A percentile compares a stretch with the other conserved stretches of the same genome.
phyloP scores from a whole-genome alignment of 1,140 invertebrate genomes.

The Cyclina sinensis region DNA sequence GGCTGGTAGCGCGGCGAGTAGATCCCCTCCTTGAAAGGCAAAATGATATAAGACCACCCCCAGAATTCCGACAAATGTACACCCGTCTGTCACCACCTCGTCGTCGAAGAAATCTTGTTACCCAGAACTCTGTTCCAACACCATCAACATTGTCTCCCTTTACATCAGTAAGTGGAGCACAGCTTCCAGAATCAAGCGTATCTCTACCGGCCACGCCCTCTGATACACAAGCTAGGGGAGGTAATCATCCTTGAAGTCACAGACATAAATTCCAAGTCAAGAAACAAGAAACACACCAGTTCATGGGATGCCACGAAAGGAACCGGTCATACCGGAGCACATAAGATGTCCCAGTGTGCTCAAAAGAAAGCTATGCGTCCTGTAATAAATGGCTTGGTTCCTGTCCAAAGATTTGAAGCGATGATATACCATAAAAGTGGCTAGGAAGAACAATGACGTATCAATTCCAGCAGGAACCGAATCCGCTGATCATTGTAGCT shows the following conservation, averaged over 20 bases:
- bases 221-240: not conserved
- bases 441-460: too few relatives aligned
- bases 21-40: conserved; percentile 39
- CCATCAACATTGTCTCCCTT: conserved; percentile 49
- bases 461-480: too few relatives aligned
- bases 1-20: conserved; percentile 35
- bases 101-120: conserved; percentile 22
- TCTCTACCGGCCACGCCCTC: conserved; percentile 52
- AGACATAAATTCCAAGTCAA: too few relatives aligned
- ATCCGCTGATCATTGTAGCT: too few relatives aligned
- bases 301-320: too few relatives aligned
- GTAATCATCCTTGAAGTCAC: not conserved
- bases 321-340: too few relatives aligned
- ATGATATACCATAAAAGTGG: too few relatives aligned
- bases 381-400: too few relatives aligned
- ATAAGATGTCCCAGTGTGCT: too few relatives aligned
- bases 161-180: not conserved
- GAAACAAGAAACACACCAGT: too few relatives aligned
- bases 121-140: conserved; percentile 43
- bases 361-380: too few relatives aligned
- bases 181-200: conserved; percentile 38
- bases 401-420: too few relatives aligned
- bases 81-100: conserved; percentile 37
- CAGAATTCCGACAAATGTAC: conserved; percentile 36
- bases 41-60: conserved; percentile 32